Evolutionary conservation across 2,113 vertebrate genomes (phyloP).

Genomic region (Callocephalon fimbriatum): DNA sequence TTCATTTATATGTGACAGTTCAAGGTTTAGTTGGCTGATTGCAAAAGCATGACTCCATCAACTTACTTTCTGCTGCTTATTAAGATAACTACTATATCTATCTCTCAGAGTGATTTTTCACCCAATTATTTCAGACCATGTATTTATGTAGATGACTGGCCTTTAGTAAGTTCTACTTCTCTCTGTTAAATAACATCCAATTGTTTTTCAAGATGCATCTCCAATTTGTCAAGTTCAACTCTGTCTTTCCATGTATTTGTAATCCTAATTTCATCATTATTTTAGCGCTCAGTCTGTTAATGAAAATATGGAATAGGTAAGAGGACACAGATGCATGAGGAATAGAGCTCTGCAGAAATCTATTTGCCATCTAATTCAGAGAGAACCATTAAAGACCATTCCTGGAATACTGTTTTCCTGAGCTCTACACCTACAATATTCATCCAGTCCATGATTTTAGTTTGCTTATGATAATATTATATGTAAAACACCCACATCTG

Average conservation of each 20-base stretch:
- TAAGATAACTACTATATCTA: not conserved
- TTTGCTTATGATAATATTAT: not conserved
- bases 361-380: not conserved
- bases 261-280: not conserved
- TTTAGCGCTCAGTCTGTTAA: not conserved
- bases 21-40: not conserved
- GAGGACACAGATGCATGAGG: not conserved
- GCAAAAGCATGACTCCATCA: not conserved
- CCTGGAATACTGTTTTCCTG: not conserved
- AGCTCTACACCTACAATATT: not conserved
- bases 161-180: not conserved
- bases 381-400: not conserved
- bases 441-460: not conserved
- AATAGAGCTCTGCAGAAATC: not conserved
- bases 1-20: not conserved
- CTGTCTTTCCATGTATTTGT: not conserved
- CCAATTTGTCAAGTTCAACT: not conserved
- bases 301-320: not conserved
- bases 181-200: not conserved
- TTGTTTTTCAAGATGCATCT: not conserved
- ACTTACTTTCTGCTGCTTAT: not conserved
- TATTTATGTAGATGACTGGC: not conserved
- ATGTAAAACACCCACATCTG: not conserved
- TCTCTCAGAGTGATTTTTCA: not conserved
- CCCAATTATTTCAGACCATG: not conserved